Evolutionary conservation across 2,888 invertebrate species (phyloP), one percentile per base, ranked within the genome.

Genomic region (Drosophila monieri): DNA sequence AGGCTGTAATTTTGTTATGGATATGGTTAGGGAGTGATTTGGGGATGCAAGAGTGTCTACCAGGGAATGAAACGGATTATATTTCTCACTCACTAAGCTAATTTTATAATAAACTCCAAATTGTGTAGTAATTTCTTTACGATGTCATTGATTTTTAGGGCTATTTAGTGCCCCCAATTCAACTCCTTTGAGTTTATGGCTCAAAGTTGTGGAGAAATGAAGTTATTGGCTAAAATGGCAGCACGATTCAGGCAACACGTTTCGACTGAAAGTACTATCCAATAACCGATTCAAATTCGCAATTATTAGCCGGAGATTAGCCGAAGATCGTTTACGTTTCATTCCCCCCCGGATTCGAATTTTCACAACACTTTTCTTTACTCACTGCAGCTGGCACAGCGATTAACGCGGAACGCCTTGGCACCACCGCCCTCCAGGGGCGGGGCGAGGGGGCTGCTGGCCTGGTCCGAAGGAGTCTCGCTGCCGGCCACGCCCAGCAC

Each of bases 321-420:
- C 53, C 14, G 25, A n/a, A 39, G 39, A 39, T 15, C 39, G 3
- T 39, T 39, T 15, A 8, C 8, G 52, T 37, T 65, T 65, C 65
- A 48, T 47, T 64, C 65, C 46, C 64, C 21, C 30, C 15, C 18
- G 44, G 21, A 23, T 4, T 3, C 21, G 21, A 23, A 27, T 37
- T 30, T 18, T 5, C 25, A 18, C 58, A 15, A 14, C 46, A 51
- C 35, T 41, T 39, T 53, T 15, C 54, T 18, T 48, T 75, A 90
- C 91, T 91, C 77, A 90, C 90, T 80, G 74, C 90, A 90, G 41
- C 73, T 62, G 66, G 90, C 91, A 46, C 90, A 90, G 57, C 85
- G 87, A 59, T 89, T 90, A 44, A 74, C 60, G 15, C 59, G 59
- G 54, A 80, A 76, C 14, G 77, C 80, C 74, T 88, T 89, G 35